phyloP scores from a whole-genome alignment of 2,797 vertebrate species.

The Geotrypetes seraphini region DNA sequence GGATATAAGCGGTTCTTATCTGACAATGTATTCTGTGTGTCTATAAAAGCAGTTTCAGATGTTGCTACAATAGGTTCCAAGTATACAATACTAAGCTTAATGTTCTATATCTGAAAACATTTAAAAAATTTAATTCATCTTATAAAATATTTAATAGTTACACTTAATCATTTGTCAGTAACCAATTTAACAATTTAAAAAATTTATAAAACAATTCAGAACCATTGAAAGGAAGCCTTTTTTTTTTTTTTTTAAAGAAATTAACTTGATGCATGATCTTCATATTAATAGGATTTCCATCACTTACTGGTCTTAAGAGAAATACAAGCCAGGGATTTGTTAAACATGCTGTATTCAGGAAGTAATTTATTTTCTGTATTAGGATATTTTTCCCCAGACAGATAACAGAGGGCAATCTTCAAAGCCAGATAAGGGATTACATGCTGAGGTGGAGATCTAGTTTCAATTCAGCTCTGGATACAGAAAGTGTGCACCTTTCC shows the following conservation, averaged over 20 bases:
- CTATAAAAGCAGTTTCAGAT: no score
- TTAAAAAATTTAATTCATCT: slow-evolving; percentile 36
- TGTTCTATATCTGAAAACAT: slow-evolving; percentile 14
- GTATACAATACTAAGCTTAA: no score
- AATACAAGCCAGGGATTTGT: no score
- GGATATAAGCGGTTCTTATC: no score
- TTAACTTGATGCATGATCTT: slow-evolving; percentile 22
- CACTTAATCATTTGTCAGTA: slow-evolving; percentile 36
- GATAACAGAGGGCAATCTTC: neutral
- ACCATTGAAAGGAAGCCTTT: slow-evolving; percentile 14
- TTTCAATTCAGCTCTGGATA: no score
- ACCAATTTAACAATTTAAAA: slow-evolving; percentile 36
- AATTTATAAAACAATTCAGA: no score
- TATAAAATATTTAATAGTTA: slow-evolving; percentile 31
- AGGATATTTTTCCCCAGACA: slow-evolving; percentile 5
- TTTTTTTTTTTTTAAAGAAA: slow-evolving; percentile 40
- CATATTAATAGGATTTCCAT: slow-evolving; percentile 24
- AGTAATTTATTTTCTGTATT: slow-evolving; percentile 16
- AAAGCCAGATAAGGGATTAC: no score
- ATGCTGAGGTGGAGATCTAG: no score
- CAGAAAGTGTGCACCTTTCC: no score
- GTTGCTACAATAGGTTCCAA: no score
- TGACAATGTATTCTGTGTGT: no score
- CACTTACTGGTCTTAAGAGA: slow-evolving; percentile 17
- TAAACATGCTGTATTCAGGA: slow-evolving; percentile 19